A percentile compares a stretch with the other conserved stretches of the same genome.
phyloP scores from a whole-genome alignment of 2,888 invertebrate species.

The Oxystoma pomonae region DNA sequence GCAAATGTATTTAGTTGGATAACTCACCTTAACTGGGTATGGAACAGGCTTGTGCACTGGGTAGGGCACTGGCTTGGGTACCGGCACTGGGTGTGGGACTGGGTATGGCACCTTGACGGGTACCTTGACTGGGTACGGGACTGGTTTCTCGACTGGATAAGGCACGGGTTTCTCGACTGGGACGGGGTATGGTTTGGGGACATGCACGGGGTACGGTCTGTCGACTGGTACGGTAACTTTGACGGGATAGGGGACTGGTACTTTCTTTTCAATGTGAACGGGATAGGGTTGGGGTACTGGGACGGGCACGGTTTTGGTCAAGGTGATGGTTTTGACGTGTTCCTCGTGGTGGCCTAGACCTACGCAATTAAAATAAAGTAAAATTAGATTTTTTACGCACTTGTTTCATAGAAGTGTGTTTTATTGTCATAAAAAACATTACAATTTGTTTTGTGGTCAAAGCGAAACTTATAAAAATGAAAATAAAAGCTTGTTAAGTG shows the following conservation, averaged over 20 bases:
- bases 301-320: conserved; percentile 44
- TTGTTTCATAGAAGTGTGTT: too few species aligned
- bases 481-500: too few species aligned
- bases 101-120: conserved; percentile 51
- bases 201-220: conserved; percentile 44
- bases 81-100: conserved; percentile 43
- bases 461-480: too few species aligned
- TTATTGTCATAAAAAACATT: too few species aligned
- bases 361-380: too few species aligned
- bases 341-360: conserved; percentile 27
- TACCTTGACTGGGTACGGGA: conserved; percentile 53
- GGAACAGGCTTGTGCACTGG: conserved; percentile 45
- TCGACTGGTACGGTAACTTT: conserved; percentile 43
- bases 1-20: too few species aligned
- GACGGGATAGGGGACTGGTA: conserved; percentile 22
- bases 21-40: conserved; percentile 34
- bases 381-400: too few species aligned
- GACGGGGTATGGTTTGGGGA: conserved; percentile 49
- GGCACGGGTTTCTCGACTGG: conserved; percentile 48
- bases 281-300: conserved; percentile 59
- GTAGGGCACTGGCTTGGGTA: conserved; percentile 38
- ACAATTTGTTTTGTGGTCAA: too few species aligned
- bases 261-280: conserved; percentile 32
- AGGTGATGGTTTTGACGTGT: conserved; percentile 22
- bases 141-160: conserved; percentile 52